Evolutionary conservation across 2,888 invertebrate species (phyloP).

Genomic region (Hanleya hanleyi): DNA sequence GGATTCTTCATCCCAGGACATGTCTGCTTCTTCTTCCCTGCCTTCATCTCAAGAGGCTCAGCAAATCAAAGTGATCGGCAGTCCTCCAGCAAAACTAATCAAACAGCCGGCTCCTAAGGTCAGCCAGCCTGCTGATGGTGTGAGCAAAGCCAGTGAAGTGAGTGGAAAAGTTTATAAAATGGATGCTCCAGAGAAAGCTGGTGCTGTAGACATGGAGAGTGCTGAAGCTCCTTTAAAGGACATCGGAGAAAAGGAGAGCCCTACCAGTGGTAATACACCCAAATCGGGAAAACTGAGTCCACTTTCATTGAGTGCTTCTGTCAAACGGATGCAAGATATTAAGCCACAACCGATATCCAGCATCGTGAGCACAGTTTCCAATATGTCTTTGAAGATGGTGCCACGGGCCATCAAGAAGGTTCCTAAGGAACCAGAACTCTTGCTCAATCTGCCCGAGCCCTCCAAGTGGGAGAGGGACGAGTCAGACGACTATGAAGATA

Average conservation of each 20-base stretch:
- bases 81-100: background rate
- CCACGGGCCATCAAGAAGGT: background rate
- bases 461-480: conserved; percentile 93
- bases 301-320: background rate
- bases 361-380: background rate
- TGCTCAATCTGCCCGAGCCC: conserved; percentile 79
- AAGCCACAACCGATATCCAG: background rate
- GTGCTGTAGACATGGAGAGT: background rate
- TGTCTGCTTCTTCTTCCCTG: background rate
- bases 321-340: background rate
- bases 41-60: too few species aligned
- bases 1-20: background rate
- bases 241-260: background rate
- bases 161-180: too few species aligned
- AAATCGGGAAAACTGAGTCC: background rate
- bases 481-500: conserved; percentile 42
- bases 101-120: too few species aligned
- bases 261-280: too few species aligned
- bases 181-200: too few species aligned
- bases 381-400: background rate
- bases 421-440: conserved; percentile 42
- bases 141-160: too few species aligned
- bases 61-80: background rate
- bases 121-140: background rate
- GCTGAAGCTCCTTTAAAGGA: too few species aligned